phyloP scores from a whole-genome alignment of 1,140 invertebrate genomes.

The Lucilia sericata region DNA sequence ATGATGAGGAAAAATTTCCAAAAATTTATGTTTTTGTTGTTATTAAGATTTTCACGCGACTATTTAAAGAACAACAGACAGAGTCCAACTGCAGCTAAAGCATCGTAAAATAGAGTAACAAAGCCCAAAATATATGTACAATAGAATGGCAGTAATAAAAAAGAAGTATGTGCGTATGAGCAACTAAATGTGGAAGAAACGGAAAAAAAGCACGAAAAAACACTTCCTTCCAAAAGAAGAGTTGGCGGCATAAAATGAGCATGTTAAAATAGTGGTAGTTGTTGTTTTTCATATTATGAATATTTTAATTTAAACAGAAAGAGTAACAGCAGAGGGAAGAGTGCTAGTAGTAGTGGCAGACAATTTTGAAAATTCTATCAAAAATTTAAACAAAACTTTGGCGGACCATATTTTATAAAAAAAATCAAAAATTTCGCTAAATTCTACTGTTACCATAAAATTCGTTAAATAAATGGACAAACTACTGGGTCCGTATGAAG shows the following conservation, averaged over 20 bases:
- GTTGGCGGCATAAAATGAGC: slow-evolving; percentile 11
- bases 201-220: neutral
- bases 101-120: neutral
- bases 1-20: neutral
- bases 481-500: no score
- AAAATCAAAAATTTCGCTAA: no score
- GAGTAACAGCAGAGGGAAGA: neutral
- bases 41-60: neutral
- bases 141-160: neutral
- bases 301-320: neutral
- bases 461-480: no score
- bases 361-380: no score
- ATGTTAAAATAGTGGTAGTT: neutral
- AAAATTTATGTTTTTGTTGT: neutral
- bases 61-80: slow-evolving; percentile 32
- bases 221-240: neutral
- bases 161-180: neutral
- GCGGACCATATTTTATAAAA: no score
- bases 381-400: no score
- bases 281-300: neutral
- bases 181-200: neutral
- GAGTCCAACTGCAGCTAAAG: slow-evolving; percentile 31
- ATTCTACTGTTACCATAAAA: no score
- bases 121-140: neutral
- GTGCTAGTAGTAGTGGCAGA: no score